Evolutionary conservation across 2,113 vertebrate species (phyloP), one percentile per base, ranked within the genome.

Genomic region (Grantiella picta): DNA sequence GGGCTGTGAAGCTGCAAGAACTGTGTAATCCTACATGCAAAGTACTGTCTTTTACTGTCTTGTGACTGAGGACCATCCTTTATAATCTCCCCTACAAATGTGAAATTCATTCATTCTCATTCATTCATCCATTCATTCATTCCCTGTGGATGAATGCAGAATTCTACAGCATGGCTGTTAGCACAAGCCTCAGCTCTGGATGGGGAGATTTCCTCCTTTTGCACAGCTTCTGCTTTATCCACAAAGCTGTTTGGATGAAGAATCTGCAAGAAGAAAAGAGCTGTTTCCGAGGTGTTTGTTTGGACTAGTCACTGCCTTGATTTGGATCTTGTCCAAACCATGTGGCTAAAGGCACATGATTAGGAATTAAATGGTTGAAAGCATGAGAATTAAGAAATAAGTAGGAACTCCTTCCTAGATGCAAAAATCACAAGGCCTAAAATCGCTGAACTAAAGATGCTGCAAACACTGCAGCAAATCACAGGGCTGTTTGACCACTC

Each of bases 291-390:
- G 25, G 66, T 88, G 90, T 93, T 95, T 96, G 87, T 95, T 91
- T 97, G 93, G 89, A 85, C 82, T 82, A 63, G 70, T 73, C 47
- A 50, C 78, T 88, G 78, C 87, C 54, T 82, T 77, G 78, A 47
- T 94, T 93, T 95, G 96, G 90, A 91, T 85, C 64, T 77, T 77
- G 56, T 82, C 96, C 94, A 97, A 90, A n/a, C 38, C 91, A 76
- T 92, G 96, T 78, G 96, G 86, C 76, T 64, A 45, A 84, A 85
- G 78, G 93, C 96, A 95, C 93, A 95, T 95, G 95, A 94, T 90
- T 94, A 79, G 94, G 96, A 95, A 97, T 97, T 96, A 95, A 92
- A 96, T 84, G 89, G 89, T 94, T 69, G 83, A 95, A 95, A 95
- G 89, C 63, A 88, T 69, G 87, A 95, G 95, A 95, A 95, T 94